Percentiles rank a stretch among this genome's conserved stretches.
phyloP scores from a whole-genome alignment of 1,140 invertebrate genomes.

The Frieseomelitta varia region DNA sequence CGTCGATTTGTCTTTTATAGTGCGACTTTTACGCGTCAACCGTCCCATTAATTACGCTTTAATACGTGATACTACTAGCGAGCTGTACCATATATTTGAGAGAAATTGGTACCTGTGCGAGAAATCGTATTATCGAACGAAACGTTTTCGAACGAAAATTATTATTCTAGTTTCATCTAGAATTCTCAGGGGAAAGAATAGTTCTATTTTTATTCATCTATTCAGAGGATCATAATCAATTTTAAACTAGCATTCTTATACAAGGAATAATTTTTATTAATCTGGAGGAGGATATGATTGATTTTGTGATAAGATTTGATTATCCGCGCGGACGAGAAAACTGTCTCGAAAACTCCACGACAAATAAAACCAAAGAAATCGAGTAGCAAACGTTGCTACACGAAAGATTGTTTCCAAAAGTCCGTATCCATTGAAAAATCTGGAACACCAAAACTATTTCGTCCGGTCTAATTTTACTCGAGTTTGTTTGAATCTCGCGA shows the following conservation, averaged over 20 bases:
- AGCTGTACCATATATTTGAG: neutral
- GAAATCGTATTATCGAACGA: neutral
- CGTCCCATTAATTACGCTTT: constrained; percentile 8
- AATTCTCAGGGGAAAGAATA: neutral
- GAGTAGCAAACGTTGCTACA: too few species aligned
- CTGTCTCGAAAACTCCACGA: too few species aligned
- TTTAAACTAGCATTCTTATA: too few species aligned
- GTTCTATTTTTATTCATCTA: neutral
- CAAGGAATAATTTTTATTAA: too few species aligned
- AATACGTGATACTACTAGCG: neutral
- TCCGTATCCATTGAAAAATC: neutral
- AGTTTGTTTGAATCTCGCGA: neutral
- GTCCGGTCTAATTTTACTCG: neutral
- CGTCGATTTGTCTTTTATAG: neutral
- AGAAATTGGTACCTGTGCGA: neutral
- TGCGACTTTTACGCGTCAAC: neutral
- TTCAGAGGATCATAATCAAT: too few species aligned
- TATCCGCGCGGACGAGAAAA: too few species aligned
- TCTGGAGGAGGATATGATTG: neutral
- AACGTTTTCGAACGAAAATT: neutral
- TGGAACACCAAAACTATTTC: neutral
- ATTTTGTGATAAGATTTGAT: neutral
- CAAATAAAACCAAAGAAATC: too few species aligned
- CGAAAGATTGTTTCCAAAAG: too few species aligned
- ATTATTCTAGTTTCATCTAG: neutral